Evolutionary conservation across 2,113 vertebrate species (phyloP), one percentile per base, ranked within the genome.

Genomic region (Dasyornis broadbenti): DNA sequence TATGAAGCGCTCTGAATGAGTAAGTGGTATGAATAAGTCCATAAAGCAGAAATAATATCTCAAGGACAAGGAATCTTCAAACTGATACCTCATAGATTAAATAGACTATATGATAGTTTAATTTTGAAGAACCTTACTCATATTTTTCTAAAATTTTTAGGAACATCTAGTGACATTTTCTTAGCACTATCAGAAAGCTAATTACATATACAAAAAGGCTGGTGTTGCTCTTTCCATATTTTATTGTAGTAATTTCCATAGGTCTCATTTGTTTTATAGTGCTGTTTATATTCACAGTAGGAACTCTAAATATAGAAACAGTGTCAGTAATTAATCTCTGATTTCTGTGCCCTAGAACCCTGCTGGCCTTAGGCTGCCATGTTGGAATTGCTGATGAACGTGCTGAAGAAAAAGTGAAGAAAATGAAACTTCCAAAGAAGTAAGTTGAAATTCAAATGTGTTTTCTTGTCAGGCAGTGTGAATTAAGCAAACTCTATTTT

Each of bases 291-390:
- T 63, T n/a, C 13, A 13, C 17, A 70, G 18, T 24, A 64, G 19
- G 7, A 92, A 35, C 19, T 73, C 39, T 57, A 39, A 64, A 70
- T 80, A 27, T 9, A 21, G 16, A 80, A 90, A 64, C 20, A 22
- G 1, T 54, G 21, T 9, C 39, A 45, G 33, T 54, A 49, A 70
- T 75, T 95, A 44, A 39, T 54, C 23, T 94, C 19, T 94, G 60
- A 39, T 95, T 95, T 92, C 86, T 70, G 65, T 84, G 87, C 96
- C 86, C 40, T 94, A 99, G 99, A 97, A 99, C 99, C 22, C 98
- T 99, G 47, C 94, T 99, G 96, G 99, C 99, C 1, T 95, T 99
- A 83, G 99, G 99, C 28, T 99, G 99, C 94, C 99, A 99, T 63
- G 99, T 99, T 82, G 99, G 99, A 24, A 97, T 99, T 70, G 97